Base-by-base conservation (phyloP, 1,140 invertebrate genomes). In the Monochamus saltuarius region DNA sequence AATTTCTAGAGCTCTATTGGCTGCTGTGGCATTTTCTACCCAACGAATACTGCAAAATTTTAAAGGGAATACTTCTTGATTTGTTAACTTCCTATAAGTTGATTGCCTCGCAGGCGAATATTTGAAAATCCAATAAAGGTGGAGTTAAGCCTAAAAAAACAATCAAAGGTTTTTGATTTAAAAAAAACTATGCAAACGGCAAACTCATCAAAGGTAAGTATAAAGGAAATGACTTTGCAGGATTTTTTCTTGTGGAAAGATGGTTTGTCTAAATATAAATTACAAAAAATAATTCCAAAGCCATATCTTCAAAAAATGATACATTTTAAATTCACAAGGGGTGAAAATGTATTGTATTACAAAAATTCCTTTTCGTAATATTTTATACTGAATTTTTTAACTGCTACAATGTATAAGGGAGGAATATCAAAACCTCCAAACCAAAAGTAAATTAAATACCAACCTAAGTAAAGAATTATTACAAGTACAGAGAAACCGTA, bases 121-220 rank as follows among this genome's bases (percentile, higher is more conserved):
- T 3, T 29, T 29, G 22, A 29, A 29, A 13, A 51, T 36, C 34
- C 37, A 51, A 34, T 51, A 51, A 19, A 66, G 46, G 68, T 75
- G n/a, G 70, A 72, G 46, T n/a, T 16, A 35, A 52, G 55, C 19
- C 7, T 70, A 40, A 63, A 68, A 51, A 54, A 43, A 56, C 57
- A 53, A 35, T 50, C 56, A 34, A 68, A 68, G 38, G 51, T 71
- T 9, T 72, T 68, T 34, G 70, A 75, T 62, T 72, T 73, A 57
- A 56, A 56, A 56, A 4, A 3, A 4, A n/a, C 53, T 19, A 38
- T 56, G 37, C 3, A 56, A 56, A 56, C 2, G 39, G 53, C 53
- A 11, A 56, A 46, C 16, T 56, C 53, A 53, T 56, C 53, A 46
- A 56, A 51, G 22, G 42, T 56, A 2, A 38, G 19, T 51, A 14